phyloP scores from a whole-genome alignment of 2,888 invertebrate species.

The Drosophila niveifrons region DNA sequence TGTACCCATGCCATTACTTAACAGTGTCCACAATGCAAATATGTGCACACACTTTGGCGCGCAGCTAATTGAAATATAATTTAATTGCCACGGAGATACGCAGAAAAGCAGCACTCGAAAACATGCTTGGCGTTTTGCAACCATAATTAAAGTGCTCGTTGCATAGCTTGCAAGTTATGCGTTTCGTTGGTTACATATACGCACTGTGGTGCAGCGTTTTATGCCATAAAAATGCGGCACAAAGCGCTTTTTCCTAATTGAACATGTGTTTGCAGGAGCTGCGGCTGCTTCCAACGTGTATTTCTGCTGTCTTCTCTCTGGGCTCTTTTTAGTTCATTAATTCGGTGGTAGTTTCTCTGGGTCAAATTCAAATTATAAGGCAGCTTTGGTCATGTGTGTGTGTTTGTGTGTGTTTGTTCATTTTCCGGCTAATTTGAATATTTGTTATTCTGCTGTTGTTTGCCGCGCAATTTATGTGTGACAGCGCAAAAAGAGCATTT shows the following conservation, averaged over 20 bases:
- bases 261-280: slow-evolving; percentile 65
- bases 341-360: slow-evolving; percentile 37
- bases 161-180: slow-evolving; percentile 39
- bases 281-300: slow-evolving; percentile 20
- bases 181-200: slow-evolving; percentile 43
- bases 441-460: slow-evolving; percentile 43
- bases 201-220: slow-evolving; percentile 33
- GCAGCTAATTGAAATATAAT: slow-evolving; percentile 63
- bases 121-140: slow-evolving; percentile 30
- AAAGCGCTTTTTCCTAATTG: slow-evolving; percentile 66
- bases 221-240: slow-evolving; percentile 48
- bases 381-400: slow-evolving; percentile 13
- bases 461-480: slow-evolving; percentile 61
- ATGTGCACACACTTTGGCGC: slow-evolving; percentile 14
- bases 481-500: slow-evolving; percentile 39
- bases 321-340: slow-evolving; percentile 72
- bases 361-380: slow-evolving; percentile 76
- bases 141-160: slow-evolving; percentile 63
- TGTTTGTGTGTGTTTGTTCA: slow-evolving; percentile 1
- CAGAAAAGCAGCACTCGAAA: slow-evolving; percentile 2
- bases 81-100: slow-evolving; percentile 36
- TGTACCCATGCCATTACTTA: neutral
- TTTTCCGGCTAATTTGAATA: slow-evolving; percentile 65
- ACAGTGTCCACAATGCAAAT: slow-evolving; percentile 5
- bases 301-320: slow-evolving; percentile 22